Evolutionary conservation across 2,888 invertebrate genomes (phyloP).

Genomic region (Pristionchus exspectatus): DNA sequence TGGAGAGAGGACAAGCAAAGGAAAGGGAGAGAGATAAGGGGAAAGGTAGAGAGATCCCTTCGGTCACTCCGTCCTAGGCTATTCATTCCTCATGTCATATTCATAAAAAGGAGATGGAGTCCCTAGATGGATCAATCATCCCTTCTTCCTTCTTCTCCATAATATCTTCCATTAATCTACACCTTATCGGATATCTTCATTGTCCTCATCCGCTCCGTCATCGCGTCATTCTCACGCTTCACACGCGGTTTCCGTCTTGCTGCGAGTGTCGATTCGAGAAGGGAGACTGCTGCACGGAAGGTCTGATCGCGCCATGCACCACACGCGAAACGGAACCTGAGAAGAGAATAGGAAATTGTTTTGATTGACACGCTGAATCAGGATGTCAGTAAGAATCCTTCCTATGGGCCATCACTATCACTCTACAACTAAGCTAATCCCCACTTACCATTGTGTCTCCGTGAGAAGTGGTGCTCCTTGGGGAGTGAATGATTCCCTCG

Average conservation of each 20-base stretch:
- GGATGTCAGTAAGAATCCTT: background rate
- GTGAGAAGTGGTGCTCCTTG: background rate
- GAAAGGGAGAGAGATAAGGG: background rate
- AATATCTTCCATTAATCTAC: background rate
- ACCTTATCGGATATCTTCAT: conserved; percentile 23
- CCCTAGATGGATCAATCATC: background rate
- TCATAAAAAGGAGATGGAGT: background rate
- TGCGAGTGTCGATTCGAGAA: conserved; percentile 16
- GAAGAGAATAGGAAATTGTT: background rate
- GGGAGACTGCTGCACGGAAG: conserved; percentile 21
- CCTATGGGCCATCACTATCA: too few relatives aligned
- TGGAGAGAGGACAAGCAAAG: conserved; percentile 11
- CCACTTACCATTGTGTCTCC: conserved; percentile 53
- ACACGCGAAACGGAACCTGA: conserved; percentile 50
- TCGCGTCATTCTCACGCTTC: conserved; percentile 10
- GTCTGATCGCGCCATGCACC: conserved; percentile 38
- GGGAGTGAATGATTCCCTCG: conserved; percentile 45
- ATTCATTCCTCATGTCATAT: background rate
- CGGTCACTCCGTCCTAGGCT: conserved; percentile 5
- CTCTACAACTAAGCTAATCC: too few relatives aligned
- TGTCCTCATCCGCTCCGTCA: background rate
- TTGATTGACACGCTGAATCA: background rate
- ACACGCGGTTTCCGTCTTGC: conserved; percentile 5
- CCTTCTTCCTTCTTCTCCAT: background rate
- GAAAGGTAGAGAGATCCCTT: background rate